Conservation (phyloP, 2,888 invertebrate species). For the Tetragonula carbonaria region DNA sequence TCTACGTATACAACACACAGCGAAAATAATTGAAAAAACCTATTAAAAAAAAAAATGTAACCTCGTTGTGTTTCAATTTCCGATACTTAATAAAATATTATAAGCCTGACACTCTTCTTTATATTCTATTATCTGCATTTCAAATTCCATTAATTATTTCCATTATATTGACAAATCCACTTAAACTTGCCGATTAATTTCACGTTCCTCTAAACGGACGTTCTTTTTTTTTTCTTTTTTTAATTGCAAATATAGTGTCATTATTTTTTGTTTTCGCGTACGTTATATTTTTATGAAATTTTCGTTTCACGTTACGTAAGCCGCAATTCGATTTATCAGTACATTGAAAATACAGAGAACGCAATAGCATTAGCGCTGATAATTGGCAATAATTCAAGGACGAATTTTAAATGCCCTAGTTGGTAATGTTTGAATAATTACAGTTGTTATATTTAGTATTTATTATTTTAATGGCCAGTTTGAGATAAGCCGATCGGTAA, state of each 20-base stretch:
- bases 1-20: not conserved
- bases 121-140: not conserved
- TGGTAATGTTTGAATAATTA: not conserved
- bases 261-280: no score
- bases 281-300: no score
- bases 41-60: not conserved
- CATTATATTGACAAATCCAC: no score
- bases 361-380: not conserved
- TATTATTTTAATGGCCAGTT: conserved; percentile 5
- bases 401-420: not conserved
- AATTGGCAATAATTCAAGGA: conserved; percentile 1
- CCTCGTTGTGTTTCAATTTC: not conserved
- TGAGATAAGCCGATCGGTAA: not conserved
- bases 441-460: not conserved
- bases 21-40: not conserved
- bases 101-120: not conserved
- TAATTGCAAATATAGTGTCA: no score
- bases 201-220: no score
- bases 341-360: not conserved
- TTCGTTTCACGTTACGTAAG: no score
- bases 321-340: no score
- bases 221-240: no score
- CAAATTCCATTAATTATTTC: not conserved
- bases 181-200: no score
- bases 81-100: not conserved